phyloP scores from a whole-genome alignment of 2,888 invertebrate genomes.

The Drosophila phalerata region DNA sequence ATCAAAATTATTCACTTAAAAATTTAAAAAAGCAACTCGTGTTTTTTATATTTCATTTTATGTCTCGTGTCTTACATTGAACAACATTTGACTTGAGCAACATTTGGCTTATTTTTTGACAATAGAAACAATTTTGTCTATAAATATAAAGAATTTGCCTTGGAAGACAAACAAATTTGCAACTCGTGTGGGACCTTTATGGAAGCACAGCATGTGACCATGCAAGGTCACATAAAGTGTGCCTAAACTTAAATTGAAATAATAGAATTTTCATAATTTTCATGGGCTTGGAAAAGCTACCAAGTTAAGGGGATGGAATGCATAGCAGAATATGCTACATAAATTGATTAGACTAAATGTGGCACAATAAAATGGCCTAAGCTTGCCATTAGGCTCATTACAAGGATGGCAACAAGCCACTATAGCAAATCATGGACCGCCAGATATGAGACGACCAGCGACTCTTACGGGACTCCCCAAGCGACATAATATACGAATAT shows the following conservation, averaged over 20 bases:
- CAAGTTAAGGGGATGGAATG: not conserved
- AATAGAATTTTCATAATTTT: constrained; percentile 37
- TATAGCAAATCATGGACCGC: constrained; percentile 48
- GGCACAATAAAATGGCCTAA: constrained; percentile 53
- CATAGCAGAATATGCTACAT: constrained; percentile 32
- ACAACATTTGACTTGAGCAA: not conserved
- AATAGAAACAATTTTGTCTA: constrained; percentile 8
- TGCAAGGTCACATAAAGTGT: constrained; percentile 16
- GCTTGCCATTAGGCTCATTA: constrained; percentile 63
- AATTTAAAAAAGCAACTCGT: not conserved
- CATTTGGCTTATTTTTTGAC: constrained; percentile 21
- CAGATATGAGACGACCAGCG: constrained; percentile 35
- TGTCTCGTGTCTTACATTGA: not conserved
- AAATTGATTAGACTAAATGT: constrained; percentile 62
- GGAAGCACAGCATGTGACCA: constrained; percentile 45
- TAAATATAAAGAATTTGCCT: constrained; percentile 6
- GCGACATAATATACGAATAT: constrained; percentile 28
- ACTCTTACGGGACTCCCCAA: constrained; percentile 59
- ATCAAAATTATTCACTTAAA: not conserved
- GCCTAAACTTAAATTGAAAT: constrained; percentile 33
- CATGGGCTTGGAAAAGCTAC: not conserved
- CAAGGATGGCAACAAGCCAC: constrained; percentile 34
- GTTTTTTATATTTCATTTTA: not conserved
- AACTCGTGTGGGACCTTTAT: constrained; percentile 42
- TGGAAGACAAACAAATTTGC: constrained; percentile 21